Conservation (phyloP, 2,797 vertebrate genomes). For the Spea hammondii region DNA sequence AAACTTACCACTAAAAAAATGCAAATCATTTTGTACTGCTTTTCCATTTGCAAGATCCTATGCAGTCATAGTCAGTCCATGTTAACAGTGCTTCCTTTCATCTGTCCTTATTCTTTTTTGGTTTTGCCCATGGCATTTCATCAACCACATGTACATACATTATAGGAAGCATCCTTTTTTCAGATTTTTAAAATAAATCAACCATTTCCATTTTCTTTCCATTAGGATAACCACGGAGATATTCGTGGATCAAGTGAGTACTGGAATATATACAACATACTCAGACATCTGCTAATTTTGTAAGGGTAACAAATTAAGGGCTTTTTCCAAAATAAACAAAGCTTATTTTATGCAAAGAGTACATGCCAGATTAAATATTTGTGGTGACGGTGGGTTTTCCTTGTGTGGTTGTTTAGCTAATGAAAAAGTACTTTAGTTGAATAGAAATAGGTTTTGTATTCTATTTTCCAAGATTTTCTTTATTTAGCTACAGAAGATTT, state of each 20-base stretch:
- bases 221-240: slow-evolving; percentile 40
- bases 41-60: slow-evolving; percentile 13
- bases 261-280: slow-evolving; percentile 28
- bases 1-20: no score
- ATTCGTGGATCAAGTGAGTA: slow-evolving; percentile 18
- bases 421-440: slow-evolving; percentile 9
- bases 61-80: not conserved
- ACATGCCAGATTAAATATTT: slow-evolving; percentile 31
- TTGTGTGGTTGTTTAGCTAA: slow-evolving; percentile 11
- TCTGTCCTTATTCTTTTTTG: slow-evolving; percentile 31
- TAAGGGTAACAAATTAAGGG: slow-evolving; percentile 29
- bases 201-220: slow-evolving; percentile 27
- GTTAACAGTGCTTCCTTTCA: slow-evolving; percentile 24
- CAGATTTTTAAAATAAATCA: slow-evolving; percentile 24
- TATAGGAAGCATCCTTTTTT: slow-evolving; percentile 26
- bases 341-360: slow-evolving; percentile 22
- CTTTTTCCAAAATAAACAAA: slow-evolving; percentile 32
- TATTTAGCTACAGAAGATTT: no score
- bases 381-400: slow-evolving; percentile 7
- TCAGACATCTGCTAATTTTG: slow-evolving; percentile 38
- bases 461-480: not conserved
- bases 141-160: slow-evolving; percentile 41
- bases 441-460: slow-evolving; percentile 5
- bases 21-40: no score
- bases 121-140: slow-evolving; percentile 43